Percentiles rank a stretch among this genome's conserved stretches.
Conservation (phyloP, 2,888 invertebrate genomes). For the Ochlodes sylvanus region DNA sequence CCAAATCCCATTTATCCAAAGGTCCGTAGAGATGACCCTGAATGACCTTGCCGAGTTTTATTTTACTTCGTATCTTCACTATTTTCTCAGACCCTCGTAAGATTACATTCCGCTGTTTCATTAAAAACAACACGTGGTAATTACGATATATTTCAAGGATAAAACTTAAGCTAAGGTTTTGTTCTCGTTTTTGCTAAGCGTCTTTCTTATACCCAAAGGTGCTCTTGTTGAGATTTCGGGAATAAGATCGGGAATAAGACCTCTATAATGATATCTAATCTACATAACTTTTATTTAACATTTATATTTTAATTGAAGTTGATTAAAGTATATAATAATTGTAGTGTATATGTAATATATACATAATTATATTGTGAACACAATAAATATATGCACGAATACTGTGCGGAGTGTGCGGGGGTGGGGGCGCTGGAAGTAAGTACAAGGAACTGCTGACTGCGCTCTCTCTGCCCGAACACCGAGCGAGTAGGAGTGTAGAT, state of each 20-base stretch:
- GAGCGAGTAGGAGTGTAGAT: too few species aligned
- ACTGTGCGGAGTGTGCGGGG: too few species aligned
- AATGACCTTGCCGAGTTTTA: background rate
- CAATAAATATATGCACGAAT: too few species aligned
- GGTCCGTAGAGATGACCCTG: background rate
- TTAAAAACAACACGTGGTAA: background rate
- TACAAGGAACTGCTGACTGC: too few species aligned
- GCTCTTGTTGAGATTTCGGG: background rate
- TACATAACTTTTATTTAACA: too few species aligned
- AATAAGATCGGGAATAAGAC: background rate
- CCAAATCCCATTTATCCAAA: background rate
- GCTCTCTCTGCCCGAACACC: too few species aligned
- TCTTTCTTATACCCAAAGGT: background rate
- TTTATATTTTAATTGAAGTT: too few species aligned
- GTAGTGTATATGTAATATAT: too few species aligned
- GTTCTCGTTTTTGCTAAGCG: background rate
- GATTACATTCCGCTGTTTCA: constrained; percentile 1
- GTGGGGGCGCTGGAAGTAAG: too few species aligned
- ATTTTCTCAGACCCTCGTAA: background rate
- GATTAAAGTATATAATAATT: too few species aligned
- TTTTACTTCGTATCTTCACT: background rate
- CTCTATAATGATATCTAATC: too few species aligned
- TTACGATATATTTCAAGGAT: background rate
- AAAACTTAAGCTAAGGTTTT: background rate
- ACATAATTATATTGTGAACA: too few species aligned